Base-by-base conservation (phyloP, 1,140 invertebrate genomes). In the Bombus vancouverensis region DNA sequence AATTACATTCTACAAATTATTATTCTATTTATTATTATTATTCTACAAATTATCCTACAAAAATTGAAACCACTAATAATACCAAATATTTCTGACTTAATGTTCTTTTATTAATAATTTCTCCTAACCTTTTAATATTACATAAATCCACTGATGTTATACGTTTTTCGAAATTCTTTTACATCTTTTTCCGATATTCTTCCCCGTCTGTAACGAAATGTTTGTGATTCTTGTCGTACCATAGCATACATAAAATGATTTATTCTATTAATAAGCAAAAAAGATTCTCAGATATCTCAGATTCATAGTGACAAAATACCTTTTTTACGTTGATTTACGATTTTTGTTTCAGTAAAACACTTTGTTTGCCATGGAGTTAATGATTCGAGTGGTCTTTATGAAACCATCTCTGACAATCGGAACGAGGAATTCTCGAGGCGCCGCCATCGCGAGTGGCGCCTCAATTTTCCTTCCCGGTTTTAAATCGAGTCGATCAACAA, bases 381-480 rank as follows among this genome's bases (percentile, higher is more conserved):
- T 13, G 9, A 74, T 74, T 73, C 42, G 72, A 47, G n/a, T 44
- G 4, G 22, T 47, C n/a, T 75, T 82, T 18, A 62, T 72, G 32
- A 34, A 62, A 80, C 73, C 85, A 66, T 34, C n/a, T 66, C 70
- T 39, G 76, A 71, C 62, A 53, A 59, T 32, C 68, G 37, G 57
- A 70, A 37, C 25, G 13, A 74, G 25, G n/a, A 25, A 81, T 59
- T 15, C 44, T 47, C 47, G 10, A 28, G 13, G 39, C 28, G 32
- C 47, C 47, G 1, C 47, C 12, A 6, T 15, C 28, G 5, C 34
- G 2, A 71, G 79, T 80, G 87, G 75, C 85, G 75, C 71, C 62
- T 86, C 77, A 71, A 72, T 87, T 86, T 74, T 75, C 32, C 59
- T 9, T 13, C 47, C 73, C n/a, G 59, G 57, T 76, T 37, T 37